Conservation (phyloP, 1,140 invertebrate genomes). For the Drosophila sp. region DNA sequence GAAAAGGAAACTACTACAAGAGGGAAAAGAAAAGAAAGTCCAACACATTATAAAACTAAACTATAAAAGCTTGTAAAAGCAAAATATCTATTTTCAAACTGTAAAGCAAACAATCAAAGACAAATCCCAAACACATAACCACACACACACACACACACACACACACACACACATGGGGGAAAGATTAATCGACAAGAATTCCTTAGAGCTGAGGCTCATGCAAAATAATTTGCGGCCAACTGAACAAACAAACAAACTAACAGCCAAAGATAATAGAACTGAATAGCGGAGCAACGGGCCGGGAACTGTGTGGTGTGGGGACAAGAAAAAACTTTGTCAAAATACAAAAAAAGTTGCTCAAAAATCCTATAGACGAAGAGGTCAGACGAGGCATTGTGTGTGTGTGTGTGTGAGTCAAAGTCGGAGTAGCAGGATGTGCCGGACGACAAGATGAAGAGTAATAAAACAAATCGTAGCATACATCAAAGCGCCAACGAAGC, state of each 20-base stretch:
- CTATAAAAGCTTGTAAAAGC: conserved; percentile 57
- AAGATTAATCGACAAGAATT: conserved; percentile 68
- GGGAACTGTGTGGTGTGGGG: neutral
- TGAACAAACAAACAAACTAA: conserved; percentile 61
- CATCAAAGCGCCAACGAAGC: conserved; percentile 68
- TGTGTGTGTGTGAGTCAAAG: neutral
- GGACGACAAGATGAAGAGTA: conserved; percentile 9
- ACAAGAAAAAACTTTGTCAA: conserved; percentile 33
- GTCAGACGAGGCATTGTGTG: neutral
- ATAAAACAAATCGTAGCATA: conserved; percentile 66
- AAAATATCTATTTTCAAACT: conserved; percentile 61
- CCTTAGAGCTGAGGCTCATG: conserved; percentile 32
- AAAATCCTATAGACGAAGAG: conserved; percentile 28
- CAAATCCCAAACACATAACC: conserved; percentile 25
- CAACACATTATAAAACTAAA: conserved; percentile 52
- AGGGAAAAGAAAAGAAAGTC: conserved; percentile 17
- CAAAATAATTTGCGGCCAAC: conserved; percentile 73
- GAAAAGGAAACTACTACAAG: conserved; percentile 2
- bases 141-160: conserved; percentile 20
- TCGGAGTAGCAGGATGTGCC: neutral
- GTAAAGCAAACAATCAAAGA: conserved; percentile 45
- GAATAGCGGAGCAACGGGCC: neutral
- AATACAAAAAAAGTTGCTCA: conserved; percentile 48
- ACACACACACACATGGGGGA: conserved; percentile 18
- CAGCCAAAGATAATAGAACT: conserved; percentile 44